phyloP scores from a whole-genome alignment of 2,113 vertebrate genomes.

The Bos indicus region DNA sequence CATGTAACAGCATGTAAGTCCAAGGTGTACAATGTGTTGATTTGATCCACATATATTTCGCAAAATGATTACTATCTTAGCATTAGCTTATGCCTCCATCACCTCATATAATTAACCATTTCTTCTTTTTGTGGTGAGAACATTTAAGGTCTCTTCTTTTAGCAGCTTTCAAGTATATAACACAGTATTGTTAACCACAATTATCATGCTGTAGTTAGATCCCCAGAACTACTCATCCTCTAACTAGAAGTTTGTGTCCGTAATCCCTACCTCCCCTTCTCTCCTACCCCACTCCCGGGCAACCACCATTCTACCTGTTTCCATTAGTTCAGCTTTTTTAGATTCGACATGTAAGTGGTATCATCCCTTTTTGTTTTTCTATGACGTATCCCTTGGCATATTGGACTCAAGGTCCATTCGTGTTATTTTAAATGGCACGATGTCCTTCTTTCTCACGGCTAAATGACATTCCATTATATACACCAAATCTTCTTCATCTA shows the following conservation, averaged over 20 bases:
- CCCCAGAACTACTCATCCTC: not conserved
- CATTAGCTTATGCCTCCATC: not conserved
- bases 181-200: not conserved
- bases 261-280: not conserved
- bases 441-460: not conserved
- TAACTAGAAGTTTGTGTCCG: not conserved
- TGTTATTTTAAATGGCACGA: not conserved
- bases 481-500: not conserved
- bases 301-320: not conserved
- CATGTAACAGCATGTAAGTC: not conserved
- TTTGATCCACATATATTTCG: not conserved
- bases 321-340: not conserved
- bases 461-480: not conserved
- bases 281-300: too few species aligned
- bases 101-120: not conserved
- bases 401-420: not conserved
- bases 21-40: not conserved
- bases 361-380: not conserved
- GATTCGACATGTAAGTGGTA: not conserved
- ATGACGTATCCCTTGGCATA: not conserved
- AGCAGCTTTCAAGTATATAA: not conserved
- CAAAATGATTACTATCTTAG: not conserved
- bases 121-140: not conserved
- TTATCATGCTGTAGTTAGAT: not conserved
- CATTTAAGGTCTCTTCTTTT: not conserved